Percentiles rank a stretch among this genome's conserved stretches.
Evolutionary conservation across 1,140 invertebrate genomes (phyloP).

Genomic region (Platorchestia sp.): DNA sequence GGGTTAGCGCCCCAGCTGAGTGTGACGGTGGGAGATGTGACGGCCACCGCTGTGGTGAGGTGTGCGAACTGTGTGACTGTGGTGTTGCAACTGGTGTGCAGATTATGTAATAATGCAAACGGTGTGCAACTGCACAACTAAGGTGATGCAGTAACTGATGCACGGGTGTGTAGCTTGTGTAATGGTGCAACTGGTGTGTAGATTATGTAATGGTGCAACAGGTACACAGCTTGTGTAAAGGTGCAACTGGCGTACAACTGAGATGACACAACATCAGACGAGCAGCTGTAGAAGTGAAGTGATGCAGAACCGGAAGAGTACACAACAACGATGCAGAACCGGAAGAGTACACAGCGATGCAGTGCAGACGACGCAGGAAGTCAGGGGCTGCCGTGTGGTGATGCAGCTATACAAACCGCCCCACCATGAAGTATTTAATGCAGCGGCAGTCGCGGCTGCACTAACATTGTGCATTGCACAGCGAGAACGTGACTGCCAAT

Average conservation of each 20-base stretch:
- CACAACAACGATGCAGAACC: not conserved
- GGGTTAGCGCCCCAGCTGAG: not conserved
- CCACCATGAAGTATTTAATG: not conserved
- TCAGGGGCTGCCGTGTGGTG: not conserved
- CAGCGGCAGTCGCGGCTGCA: not conserved
- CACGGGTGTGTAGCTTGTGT: too few species aligned
- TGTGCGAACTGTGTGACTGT: too few species aligned
- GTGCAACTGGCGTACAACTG: too few species aligned
- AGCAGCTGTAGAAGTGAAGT: not conserved
- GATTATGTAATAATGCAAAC: too few species aligned
- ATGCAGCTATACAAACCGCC: not conserved
- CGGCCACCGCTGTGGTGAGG: not conserved
- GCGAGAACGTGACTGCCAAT: not conserved
- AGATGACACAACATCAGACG: not conserved
- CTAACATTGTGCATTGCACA: not conserved
- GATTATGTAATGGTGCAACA: too few species aligned
- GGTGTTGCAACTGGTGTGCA: too few species aligned
- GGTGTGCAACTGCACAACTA: too few species aligned
- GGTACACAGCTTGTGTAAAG: too few species aligned
- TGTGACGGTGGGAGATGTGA: not conserved
- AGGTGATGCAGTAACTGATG: too few species aligned
- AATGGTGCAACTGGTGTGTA: too few species aligned
- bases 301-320: not conserved
- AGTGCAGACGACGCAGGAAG: not conserved
- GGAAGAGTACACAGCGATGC: not conserved